A percentile compares a stretch with the other conserved stretches of the same genome.
Evolutionary conservation across 2,888 invertebrate species (phyloP).

Genomic region (Agrochola macilenta): DNA sequence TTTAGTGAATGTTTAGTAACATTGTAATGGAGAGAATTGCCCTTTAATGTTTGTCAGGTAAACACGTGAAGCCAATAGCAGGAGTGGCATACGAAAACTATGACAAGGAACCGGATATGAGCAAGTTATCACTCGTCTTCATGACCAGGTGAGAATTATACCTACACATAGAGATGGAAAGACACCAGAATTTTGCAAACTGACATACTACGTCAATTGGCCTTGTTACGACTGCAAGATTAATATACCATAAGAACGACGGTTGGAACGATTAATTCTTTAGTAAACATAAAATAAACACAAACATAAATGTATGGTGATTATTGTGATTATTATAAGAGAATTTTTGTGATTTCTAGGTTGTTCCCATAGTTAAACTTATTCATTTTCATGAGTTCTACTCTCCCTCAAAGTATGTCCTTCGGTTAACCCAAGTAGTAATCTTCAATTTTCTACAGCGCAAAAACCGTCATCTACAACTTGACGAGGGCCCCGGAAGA

Average conservation of each 20-base stretch:
- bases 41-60: slow-evolving; percentile 47
- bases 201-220: neutral
- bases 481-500: slow-evolving; percentile 9
- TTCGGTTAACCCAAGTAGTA: neutral
- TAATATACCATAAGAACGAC: neutral
- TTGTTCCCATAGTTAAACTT: neutral
- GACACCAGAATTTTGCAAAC: neutral
- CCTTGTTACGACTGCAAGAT: neutral
- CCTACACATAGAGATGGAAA: neutral
- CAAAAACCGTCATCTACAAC: slow-evolving; percentile 23
- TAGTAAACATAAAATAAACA: too few relatives aligned
- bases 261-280: neutral
- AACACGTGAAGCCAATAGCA: slow-evolving; percentile 47
- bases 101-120: slow-evolving; percentile 57
- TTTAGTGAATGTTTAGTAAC: neutral
- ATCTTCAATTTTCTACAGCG: slow-evolving; percentile 22
- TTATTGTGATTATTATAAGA: too few relatives aligned
- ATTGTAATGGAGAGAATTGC: neutral
- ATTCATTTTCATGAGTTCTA: neutral
- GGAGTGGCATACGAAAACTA: slow-evolving; percentile 58
- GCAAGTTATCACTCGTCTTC: slow-evolving; percentile 57
- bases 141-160: slow-evolving; percentile 56
- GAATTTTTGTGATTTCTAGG: neutral
- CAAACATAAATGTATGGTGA: too few relatives aligned
- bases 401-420: neutral